A percentile compares a stretch with the other conserved stretches of the same genome.
Evolutionary conservation across 2,888 invertebrate species (phyloP).

Genomic region (Drosophila pseudotakahashii): DNA sequence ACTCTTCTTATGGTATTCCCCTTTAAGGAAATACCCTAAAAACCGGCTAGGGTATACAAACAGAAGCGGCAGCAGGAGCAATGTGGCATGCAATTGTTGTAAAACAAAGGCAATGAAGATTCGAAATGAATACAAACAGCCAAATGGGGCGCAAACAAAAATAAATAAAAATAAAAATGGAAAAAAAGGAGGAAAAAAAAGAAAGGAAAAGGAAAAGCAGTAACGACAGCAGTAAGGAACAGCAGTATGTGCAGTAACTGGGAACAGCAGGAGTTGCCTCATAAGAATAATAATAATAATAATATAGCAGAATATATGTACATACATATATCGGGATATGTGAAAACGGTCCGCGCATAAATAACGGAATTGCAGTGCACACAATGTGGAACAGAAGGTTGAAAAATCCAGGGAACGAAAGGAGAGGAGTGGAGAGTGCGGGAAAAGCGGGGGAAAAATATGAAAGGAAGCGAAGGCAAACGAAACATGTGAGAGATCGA

Average conservation of each 20-base stretch:
- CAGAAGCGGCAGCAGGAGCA: slow-evolving; percentile 33
- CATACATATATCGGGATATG: slow-evolving; percentile 18
- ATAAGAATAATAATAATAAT: slow-evolving; percentile 66
- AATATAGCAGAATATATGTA: slow-evolving; percentile 15
- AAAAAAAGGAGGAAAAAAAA: background rate
- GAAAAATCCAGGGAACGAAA: slow-evolving; percentile 3
- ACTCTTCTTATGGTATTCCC: background rate
- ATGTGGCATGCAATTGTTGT: slow-evolving; percentile 72
- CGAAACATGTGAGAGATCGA: slow-evolving; percentile 1
- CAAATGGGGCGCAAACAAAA: slow-evolving; percentile 46
- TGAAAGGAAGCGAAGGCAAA: background rate
- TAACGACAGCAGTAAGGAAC: slow-evolving; percentile 29
- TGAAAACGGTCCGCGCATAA: slow-evolving; percentile 35
- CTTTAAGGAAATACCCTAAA: background rate
- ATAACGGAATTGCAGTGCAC: slow-evolving; percentile 44
- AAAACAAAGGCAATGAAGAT: slow-evolving; percentile 70
- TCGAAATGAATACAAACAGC: slow-evolving; percentile 52
- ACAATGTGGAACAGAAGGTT: slow-evolving; percentile 39
- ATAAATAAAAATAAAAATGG: slow-evolving; percentile 16
- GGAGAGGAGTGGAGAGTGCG: no score
- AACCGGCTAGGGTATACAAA: slow-evolving; percentile 10
- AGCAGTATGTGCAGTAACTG: slow-evolving; percentile 12
- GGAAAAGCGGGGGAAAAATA: slow-evolving; percentile 2
- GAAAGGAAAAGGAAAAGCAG: background rate
- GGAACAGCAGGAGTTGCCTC: slow-evolving; percentile 39